Base-by-base conservation (phyloP, 2,888 invertebrate species). In the Cryptocephalus moraei region DNA sequence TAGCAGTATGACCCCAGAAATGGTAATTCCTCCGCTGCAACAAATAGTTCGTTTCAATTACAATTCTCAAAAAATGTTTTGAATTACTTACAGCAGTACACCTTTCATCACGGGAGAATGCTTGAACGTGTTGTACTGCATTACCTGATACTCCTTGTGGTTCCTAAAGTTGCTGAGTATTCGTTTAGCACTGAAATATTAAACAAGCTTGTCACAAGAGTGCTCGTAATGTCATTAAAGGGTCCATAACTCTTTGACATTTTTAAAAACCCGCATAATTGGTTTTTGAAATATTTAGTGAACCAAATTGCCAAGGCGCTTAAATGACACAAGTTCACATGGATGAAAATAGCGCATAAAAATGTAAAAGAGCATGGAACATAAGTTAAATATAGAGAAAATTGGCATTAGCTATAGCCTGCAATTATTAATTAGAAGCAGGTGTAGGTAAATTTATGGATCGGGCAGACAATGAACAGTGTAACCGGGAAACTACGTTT, bases 81-180 rank as follows among this genome's bases (percentile, higher is more conserved):
- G 2, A 45, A 34, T 33, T 53, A 64, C 64, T 64, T 57, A 66
- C 67, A 64, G 57, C 38, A 66, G 45, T n/a, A 58, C 49, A 9
- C 55, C 56, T 44, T 58, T 57, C 6, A 59, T 52, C 6, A 59
- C 41, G 9, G 60, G 55, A 1, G 68, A 68, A 60, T 68, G 68
- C 46, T 59, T 64, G 32, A 67, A 48, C 33, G 57, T 41, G 54
- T 53, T 67, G 53, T 67, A 68, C 43, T 57, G 58, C 44, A 56
- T 57, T 42, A 68, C 55, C 48, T 53, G 55, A 52, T 63, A 66
- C 32, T 64, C 64, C 9, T 49, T 46, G 41, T 55, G 41, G 9
- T 43, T 43, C 44, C 53, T 53, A 40, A 60, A 57, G 40, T 44
- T 49, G 13, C 49, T 46, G 34, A 57, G 39, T 41, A 68, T 67